Conservation (phyloP, 1,140 invertebrate species). For the Nixonia krombeini region DNA sequence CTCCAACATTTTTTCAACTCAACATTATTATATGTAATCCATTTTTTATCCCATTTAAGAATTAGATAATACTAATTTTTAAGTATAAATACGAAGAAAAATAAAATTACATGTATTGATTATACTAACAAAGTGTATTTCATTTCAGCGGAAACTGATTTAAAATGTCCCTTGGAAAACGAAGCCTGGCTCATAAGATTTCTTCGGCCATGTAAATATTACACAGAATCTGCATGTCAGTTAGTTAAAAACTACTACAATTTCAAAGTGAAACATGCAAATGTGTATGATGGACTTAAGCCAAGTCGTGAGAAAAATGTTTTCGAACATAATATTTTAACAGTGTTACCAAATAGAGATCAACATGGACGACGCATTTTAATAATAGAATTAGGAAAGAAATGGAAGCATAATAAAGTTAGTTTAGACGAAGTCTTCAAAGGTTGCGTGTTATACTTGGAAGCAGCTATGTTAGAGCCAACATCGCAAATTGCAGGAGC, state of each 20-base stretch:
- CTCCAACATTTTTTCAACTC: too few species aligned
- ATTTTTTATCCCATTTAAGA: too few species aligned
- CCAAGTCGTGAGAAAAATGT: conserved; percentile 82
- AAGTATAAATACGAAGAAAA: too few species aligned
- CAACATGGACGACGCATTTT: conserved; percentile 81
- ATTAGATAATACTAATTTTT: too few species aligned
- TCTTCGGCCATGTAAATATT: conserved; percentile 84
- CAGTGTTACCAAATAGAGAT: conserved; percentile 82
- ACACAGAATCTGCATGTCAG: conserved; percentile 81
- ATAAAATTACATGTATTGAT: too few species aligned
- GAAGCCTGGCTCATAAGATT: conserved; percentile 83
- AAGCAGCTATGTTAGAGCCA: conserved; percentile 85
- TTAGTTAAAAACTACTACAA: conserved; percentile 84
- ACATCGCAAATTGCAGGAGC: conserved; percentile 82
- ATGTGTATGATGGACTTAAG: conserved; percentile 78
- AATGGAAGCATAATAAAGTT: conserved; percentile 87
- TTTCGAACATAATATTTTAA: conserved; percentile 83
- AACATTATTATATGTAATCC: too few species aligned
- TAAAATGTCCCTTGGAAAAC: conserved; percentile 79
- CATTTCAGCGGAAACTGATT: conserved; percentile 77
- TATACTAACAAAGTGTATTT: too few species aligned
- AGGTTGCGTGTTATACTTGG: conserved; percentile 83
- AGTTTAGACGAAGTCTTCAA: conserved; percentile 86
- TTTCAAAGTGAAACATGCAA: conserved; percentile 83
- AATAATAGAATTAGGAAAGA: conserved; percentile 84